Conservation (phyloP, 2,113 vertebrate genomes). For the Scytalopus superciliaris region DNA sequence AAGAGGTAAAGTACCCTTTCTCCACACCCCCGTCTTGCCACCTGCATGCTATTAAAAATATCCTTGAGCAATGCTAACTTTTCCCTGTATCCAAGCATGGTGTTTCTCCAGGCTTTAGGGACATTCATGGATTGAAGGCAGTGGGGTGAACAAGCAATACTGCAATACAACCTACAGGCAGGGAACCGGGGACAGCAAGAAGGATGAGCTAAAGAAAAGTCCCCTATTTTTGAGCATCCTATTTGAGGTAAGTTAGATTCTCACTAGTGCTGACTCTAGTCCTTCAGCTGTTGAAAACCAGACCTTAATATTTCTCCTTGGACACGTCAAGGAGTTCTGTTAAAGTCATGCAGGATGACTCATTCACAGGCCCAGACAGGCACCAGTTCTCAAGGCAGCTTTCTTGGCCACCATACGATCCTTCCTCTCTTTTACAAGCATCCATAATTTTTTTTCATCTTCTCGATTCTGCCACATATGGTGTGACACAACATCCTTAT, state of each 20-base stretch:
- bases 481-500: constrained; percentile 57
- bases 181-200: neutral
- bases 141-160: neutral
- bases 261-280: neutral
- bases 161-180: neutral
- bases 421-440: neutral
- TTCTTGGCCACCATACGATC: neutral
- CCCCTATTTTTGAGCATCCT: neutral
- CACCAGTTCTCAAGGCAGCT: constrained; percentile 4
- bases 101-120: neutral
- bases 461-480: constrained; percentile 46
- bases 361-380: neutral
- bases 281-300: neutral
- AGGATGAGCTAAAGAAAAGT: neutral
- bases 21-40: neutral
- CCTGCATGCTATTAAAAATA: neutral
- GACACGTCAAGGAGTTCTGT: neutral
- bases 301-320: neutral
- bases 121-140: neutral
- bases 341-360: neutral
- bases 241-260: neutral
- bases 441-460: neutral
- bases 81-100: neutral
- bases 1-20: neutral
- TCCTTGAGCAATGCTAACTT: neutral